Percentiles rank a stretch among this genome's conserved stretches.
These are phyloP conservation scores for Clinocottus analis DNA, from an alignment of 2,113 vertebrate species.

Conservation along the genomic window DNA sequence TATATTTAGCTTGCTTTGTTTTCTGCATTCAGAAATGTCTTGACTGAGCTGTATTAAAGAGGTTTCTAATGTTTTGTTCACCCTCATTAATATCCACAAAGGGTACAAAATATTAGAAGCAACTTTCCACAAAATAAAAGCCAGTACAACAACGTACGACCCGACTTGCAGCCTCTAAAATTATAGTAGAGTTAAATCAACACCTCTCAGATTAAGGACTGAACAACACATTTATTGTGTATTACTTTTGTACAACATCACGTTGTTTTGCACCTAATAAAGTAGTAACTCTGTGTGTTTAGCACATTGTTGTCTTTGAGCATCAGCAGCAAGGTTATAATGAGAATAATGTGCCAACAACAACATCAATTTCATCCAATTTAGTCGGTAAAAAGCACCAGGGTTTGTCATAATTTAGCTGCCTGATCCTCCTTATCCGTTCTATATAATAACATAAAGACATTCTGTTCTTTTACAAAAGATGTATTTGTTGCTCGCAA, in stretches of 20 bases:
- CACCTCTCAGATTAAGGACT: too few relatives aligned
- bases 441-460: not conserved
- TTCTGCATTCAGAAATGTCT: not conserved
- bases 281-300: not conserved
- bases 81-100: not conserved
- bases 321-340: not conserved
- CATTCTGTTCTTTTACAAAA: not conserved
- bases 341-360: not conserved
- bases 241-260: not conserved
- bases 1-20: not conserved
- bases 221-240: not conserved
- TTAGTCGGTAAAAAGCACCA: not conserved
- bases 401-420: not conserved
- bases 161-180: not conserved
- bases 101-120: not conserved
- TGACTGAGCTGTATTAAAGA: not conserved
- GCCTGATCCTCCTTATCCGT: not conserved
- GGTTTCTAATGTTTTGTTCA: not conserved
- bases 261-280: not conserved
- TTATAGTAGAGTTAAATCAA: too few relatives aligned
- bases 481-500: slow-evolving; percentile 7
- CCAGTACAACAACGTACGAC: too few relatives aligned
- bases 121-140: not conserved
- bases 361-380: not conserved
- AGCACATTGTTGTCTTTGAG: not conserved